These are phyloP conservation scores for Danio kyathit DNA, from an alignment of 2,797 vertebrate genomes.

Conservation along the genomic window DNA sequence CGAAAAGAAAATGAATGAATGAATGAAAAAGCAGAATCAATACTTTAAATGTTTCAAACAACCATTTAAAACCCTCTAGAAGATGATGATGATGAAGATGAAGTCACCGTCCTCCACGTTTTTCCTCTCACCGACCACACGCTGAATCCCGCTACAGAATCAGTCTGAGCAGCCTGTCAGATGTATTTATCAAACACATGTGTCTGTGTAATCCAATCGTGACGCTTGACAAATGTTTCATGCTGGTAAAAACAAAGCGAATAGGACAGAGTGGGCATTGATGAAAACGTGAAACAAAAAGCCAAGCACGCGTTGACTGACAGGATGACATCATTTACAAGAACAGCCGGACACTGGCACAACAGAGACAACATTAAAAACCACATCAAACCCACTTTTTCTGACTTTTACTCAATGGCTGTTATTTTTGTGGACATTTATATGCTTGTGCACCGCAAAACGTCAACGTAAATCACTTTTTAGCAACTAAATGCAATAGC, in stretches of 20 bases:
- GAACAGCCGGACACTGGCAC: neutral
- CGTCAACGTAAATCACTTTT: neutral
- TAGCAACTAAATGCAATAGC: neutral
- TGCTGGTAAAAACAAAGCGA: constrained; percentile 16
- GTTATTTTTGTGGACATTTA: neutral
- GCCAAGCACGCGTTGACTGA: neutral
- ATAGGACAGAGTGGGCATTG: constrained; percentile 19
- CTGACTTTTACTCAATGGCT: neutral
- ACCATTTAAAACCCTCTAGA: neutral
- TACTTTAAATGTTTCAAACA: neutral
- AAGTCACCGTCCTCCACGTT: constrained; percentile 9
- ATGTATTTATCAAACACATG: constrained; percentile 42
- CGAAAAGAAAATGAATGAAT: too few relatives aligned
- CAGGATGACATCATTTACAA: constrained; percentile 7
- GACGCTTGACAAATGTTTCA: constrained; percentile 38
- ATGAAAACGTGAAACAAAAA: constrained; percentile 21
- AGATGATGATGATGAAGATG: neutral
- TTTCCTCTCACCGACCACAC: constrained; percentile 17
- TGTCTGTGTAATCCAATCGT: constrained; percentile 37
- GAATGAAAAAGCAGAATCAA: too few relatives aligned
- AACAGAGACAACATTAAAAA: neutral
- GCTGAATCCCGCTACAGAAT: constrained; percentile 23
- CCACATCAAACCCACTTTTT: neutral
- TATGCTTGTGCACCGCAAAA: neutral
- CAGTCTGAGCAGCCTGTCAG: constrained; percentile 38